Percentiles rank a stretch among this genome's conserved stretches.
Evolutionary conservation across 2,113 vertebrate genomes (phyloP).

Genomic region (Muntiacus reevesi): DNA sequence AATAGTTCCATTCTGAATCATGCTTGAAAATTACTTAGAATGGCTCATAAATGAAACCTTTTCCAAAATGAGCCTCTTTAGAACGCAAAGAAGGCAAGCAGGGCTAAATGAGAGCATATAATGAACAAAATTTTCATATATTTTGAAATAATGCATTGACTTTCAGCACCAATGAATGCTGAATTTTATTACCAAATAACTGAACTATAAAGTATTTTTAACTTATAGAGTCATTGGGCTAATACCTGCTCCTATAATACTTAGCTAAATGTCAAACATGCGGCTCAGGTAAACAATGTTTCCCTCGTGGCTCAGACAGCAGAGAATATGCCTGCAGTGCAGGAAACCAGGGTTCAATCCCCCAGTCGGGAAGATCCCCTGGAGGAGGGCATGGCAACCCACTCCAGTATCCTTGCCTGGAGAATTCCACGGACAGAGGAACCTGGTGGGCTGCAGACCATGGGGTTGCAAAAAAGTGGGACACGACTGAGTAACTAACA

Average conservation of each 20-base stretch:
- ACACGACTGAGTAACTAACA: neutral
- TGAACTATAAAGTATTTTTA: neutral
- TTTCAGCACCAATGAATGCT: neutral
- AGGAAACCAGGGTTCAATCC: neutral
- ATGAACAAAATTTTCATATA: neutral
- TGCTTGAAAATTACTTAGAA: constrained; percentile 11
- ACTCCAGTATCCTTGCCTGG: neutral
- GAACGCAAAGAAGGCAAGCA: neutral
- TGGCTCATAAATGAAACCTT: neutral
- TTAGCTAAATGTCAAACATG: neutral
- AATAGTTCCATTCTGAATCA: constrained; percentile 62
- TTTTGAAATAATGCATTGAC: neutral
- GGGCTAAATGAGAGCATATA: neutral
- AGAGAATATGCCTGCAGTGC: neutral
- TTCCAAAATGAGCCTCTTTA: neutral
- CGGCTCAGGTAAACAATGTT: neutral
- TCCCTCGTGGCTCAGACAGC: neutral
- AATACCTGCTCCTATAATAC: neutral
- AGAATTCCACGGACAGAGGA: neutral
- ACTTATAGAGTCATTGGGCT: neutral
- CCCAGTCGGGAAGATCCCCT: neutral
- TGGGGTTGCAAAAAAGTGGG: neutral
- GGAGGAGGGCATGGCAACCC: neutral
- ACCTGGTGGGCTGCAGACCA: neutral
- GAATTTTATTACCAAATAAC: neutral